These are phyloP conservation scores for Trematocara macrostoma DNA, from an alignment of 2,113 vertebrate species.

Conservation along the genomic window DNA sequence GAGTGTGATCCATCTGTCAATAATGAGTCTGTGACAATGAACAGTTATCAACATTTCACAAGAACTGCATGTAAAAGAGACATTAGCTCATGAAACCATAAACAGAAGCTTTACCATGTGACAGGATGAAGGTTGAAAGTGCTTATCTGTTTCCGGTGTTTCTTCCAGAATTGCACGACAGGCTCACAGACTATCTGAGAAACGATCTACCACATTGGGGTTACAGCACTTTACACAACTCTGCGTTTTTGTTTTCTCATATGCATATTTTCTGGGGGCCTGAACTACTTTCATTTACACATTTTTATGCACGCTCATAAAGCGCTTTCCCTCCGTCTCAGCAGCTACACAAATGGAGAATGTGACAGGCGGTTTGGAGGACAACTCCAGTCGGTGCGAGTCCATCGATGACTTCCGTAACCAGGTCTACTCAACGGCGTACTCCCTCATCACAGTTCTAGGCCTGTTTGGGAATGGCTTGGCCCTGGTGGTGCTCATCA, in stretches of 20 bases:
- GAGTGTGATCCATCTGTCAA: background rate
- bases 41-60: background rate
- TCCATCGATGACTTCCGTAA: slow-evolving; percentile 90
- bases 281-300: background rate
- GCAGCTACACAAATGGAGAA: slow-evolving; percentile 36
- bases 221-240: background rate
- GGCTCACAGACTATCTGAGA: background rate
- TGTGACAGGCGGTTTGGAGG: background rate
- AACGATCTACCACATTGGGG: background rate
- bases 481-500: slow-evolving; percentile 82
- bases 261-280: background rate
- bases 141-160: background rate
- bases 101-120: background rate
- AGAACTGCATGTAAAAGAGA: background rate
- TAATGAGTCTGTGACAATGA: background rate
- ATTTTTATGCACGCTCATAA: background rate
- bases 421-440: slow-evolving; percentile 85
- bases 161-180: background rate
- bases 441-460: slow-evolving; percentile 84
- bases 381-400: slow-evolving; percentile 1
- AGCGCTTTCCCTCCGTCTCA: background rate
- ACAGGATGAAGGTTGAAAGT: background rate
- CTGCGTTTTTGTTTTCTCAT: background rate
- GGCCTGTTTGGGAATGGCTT: slow-evolving; percentile 86
- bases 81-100: background rate